phyloP scores from a whole-genome alignment of 2,888 invertebrate genomes.

The Acanthoscelides obtectus region DNA sequence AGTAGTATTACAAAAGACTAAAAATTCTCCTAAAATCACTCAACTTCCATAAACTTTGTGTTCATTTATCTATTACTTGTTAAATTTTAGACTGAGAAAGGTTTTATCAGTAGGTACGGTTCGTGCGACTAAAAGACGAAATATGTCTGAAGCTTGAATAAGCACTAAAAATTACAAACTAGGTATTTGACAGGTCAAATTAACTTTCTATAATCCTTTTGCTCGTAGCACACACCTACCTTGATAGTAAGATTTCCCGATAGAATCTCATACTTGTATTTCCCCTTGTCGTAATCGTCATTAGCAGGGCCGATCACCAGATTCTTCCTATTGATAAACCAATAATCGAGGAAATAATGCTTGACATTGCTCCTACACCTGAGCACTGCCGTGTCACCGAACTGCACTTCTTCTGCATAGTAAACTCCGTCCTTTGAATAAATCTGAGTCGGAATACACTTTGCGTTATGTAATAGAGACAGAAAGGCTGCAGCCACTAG shows the following conservation, averaged over 20 bases:
- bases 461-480: neutral
- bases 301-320: conserved; percentile 61
- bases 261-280: conserved; percentile 65
- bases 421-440: neutral
- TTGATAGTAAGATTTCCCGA: conserved; percentile 62
- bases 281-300: conserved; percentile 52
- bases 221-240: conserved; percentile 52
- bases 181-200: no score
- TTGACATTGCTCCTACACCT: conserved; percentile 62
- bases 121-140: no score
- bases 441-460: neutral
- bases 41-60: no score
- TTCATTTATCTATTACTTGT: no score
- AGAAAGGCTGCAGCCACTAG: neutral
- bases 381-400: conserved; percentile 57
- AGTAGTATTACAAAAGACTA: no score
- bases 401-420: conserved; percentile 48
- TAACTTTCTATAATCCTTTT: no score
- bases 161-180: no score
- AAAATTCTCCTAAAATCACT: no score
- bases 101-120: no score
- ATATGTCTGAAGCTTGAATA: no score
- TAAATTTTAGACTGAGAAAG: no score
- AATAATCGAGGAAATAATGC: conserved; percentile 63
- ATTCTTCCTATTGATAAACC: conserved; percentile 55